Base-by-base conservation (phyloP, 2,888 invertebrate species). In the Andrena fulva region DNA sequence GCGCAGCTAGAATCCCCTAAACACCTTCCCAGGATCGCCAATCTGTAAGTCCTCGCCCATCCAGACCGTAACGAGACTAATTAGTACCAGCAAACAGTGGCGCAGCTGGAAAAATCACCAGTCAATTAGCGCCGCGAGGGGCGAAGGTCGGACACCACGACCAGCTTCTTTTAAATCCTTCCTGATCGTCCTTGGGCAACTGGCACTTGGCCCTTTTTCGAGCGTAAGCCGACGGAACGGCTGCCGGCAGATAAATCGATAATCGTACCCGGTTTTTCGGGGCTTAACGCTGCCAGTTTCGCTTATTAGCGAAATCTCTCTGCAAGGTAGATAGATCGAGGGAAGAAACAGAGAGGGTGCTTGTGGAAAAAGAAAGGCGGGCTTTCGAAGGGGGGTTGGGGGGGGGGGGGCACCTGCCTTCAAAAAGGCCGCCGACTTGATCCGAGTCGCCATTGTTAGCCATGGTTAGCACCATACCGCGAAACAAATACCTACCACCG, bases 301-400 rank as follows among this genome's bases (percentile, higher is more conserved):
- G 88, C 91, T 91, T 91, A 90, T 91, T 91, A 91, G 91, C 87
- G 70, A 89, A 90, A 90, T 89, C 88, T 87, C 85, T 77, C 67
- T 80, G 80, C 80, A 85, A 42, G 60, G 8, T n/a, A 29, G 42
- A 62, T 48, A 31, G 12, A 70, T 70, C 42, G 56, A 24, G 59
- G 52, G 33, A 50, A 33, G 75, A 64, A 60, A 64, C 69, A 27
- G 67, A 75, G 64, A 67, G 80, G 68, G 76, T 69, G 71, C 62
- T n/a, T 33, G 54, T 59, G 70, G 52, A 66, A 66, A 69, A 69
- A 69, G 77, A 63, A 75, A 60, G 56, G 33, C 20, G n/a, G 29
- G 16, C 16, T 52, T 42, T 48, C 16, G 62, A 42, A 42, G 16
- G 63, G 33, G 29, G 31, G 16, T 7, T 63, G 54, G 31, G 71